phyloP scores from a whole-genome alignment of 1,140 invertebrate genomes.

The Orussus abietinus region DNA sequence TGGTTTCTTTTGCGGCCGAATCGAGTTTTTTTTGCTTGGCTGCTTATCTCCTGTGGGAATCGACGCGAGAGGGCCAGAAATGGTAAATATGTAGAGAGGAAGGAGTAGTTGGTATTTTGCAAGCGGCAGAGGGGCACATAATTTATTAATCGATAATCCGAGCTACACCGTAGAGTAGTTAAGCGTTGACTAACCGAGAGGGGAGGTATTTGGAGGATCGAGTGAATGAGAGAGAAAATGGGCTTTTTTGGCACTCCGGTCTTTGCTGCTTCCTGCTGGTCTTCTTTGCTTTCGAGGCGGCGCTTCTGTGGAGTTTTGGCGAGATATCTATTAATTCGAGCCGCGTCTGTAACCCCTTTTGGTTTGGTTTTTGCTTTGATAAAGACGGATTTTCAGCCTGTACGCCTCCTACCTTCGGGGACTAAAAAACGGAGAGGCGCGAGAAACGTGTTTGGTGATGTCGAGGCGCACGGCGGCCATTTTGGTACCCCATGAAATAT shows the following conservation, averaged over 20 bases:
- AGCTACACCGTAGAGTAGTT: too few species aligned
- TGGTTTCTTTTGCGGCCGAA: slow-evolving; percentile 44
- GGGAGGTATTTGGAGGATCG: slow-evolving; percentile 1
- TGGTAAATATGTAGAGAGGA: slow-evolving; percentile 45
- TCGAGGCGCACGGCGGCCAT: slow-evolving; percentile 1
- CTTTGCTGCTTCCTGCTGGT: too few species aligned
- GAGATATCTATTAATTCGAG: too few species aligned
- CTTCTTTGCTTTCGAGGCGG: too few species aligned
- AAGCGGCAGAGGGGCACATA: too few species aligned
- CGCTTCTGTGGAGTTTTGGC: too few species aligned
- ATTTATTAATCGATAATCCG: too few species aligned
- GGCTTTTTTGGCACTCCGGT: too few species aligned
- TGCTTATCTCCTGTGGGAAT: slow-evolving; percentile 36
- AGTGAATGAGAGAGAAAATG: slow-evolving; percentile 6
- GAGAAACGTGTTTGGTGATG: slow-evolving; percentile 50
- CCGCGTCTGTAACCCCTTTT: slow-evolving; percentile 14
- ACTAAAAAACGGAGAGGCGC: slow-evolving; percentile 26
- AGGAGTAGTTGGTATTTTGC: too few species aligned
- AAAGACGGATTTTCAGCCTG: slow-evolving; percentile 41
- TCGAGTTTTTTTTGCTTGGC: slow-evolving; percentile 46
- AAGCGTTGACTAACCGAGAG: too few species aligned
- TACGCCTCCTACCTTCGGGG: slow-evolving; percentile 13
- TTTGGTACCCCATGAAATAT: too few species aligned
- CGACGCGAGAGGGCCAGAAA: slow-evolving; percentile 34
- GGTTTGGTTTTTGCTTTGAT: slow-evolving; percentile 27